A percentile compares a stretch with the other conserved stretches of the same genome.
phyloP scores from a whole-genome alignment of 2,797 vertebrate genomes.

The Gadopsis marmoratus region DNA sequence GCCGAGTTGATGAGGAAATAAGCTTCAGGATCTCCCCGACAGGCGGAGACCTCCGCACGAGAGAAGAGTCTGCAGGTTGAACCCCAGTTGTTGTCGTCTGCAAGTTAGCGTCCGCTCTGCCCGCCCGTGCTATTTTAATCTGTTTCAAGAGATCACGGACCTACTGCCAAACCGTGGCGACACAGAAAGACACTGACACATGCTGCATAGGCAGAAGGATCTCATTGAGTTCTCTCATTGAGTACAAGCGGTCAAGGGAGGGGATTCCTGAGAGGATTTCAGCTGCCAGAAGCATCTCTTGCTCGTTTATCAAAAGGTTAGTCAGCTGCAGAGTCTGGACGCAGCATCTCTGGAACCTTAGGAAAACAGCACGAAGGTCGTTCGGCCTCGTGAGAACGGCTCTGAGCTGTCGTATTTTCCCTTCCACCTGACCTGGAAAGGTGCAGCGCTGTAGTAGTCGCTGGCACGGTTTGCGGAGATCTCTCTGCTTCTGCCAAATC shows the following conservation, averaged over 20 bases:
- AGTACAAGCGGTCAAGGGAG: constrained; percentile 1
- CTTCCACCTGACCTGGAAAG: constrained; percentile 22
- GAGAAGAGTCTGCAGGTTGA: background rate
- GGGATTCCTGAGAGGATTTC: constrained; percentile 25
- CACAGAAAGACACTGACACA: background rate
- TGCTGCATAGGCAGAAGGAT: background rate
- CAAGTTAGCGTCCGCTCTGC: constrained; percentile 6
- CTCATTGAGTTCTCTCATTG: background rate
- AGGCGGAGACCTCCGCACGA: constrained; percentile 71
- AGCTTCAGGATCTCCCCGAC: constrained; percentile 51
- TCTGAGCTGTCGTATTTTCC: constrained; percentile 31
- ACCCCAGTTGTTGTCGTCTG: background rate
- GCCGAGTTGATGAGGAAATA: background rate
- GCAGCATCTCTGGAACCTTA: constrained; percentile 15
- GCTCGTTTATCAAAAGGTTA: constrained; percentile 47
- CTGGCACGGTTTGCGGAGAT: constrained; percentile 5
- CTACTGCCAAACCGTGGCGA: background rate
- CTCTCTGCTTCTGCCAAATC: constrained; percentile 31
- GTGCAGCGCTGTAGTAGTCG: background rate
- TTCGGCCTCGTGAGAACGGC: background rate
- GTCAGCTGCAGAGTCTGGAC: constrained; percentile 34
- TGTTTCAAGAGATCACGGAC: background rate
- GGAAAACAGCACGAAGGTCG: constrained; percentile 26
- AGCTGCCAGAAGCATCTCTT: constrained; percentile 34
- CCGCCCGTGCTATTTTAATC: background rate